phyloP scores from a whole-genome alignment of 2,113 vertebrate species.

The Patagioenas fasciata region DNA sequence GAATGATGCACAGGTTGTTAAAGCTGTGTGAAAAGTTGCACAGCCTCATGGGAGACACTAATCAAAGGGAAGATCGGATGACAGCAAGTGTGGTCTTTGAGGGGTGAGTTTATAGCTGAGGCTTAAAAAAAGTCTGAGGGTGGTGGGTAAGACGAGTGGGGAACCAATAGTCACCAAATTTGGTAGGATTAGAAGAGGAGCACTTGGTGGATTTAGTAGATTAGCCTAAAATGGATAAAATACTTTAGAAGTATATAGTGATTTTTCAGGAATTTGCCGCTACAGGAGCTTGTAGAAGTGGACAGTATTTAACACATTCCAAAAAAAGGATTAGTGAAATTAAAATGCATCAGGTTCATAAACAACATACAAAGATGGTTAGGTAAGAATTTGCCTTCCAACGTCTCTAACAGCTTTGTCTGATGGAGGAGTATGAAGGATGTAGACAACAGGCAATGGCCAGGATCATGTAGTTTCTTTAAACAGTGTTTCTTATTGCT shows the following conservation, averaged over 20 bases:
- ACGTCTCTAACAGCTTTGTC: background rate
- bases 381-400: background rate
- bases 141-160: background rate
- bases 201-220: background rate
- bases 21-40: background rate
- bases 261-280: background rate
- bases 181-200: background rate
- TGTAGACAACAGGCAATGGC: background rate
- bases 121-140: background rate
- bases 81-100: no score
- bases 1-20: background rate
- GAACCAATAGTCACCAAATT: no score
- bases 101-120: no score
- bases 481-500: background rate
- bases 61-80: accelerated
- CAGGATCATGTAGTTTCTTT: background rate
- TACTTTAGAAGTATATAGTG: background rate
- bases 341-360: background rate
- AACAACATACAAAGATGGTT: background rate
- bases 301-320: background rate
- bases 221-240: background rate
- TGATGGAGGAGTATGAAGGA: background rate
- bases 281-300: background rate
- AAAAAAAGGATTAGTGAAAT: background rate
- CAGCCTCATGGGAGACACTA: accelerated